Evolutionary conservation across 1,140 invertebrate species (phyloP).

Genomic region (Geopemphigus sp.): DNA sequence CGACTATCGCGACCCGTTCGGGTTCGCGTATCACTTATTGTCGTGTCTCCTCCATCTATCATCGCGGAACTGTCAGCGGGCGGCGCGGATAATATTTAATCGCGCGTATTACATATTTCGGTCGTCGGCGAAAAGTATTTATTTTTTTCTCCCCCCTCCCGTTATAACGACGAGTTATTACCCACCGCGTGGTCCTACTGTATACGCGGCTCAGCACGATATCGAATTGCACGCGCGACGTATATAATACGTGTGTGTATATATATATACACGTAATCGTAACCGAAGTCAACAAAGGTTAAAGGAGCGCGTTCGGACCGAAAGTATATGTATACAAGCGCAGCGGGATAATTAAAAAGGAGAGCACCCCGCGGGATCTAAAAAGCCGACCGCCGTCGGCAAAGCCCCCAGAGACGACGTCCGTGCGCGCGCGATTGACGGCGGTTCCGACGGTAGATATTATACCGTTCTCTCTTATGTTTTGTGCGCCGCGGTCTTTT

Average conservation of each 20-base stretch:
- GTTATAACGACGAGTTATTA: too few relatives aligned
- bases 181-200: too few relatives aligned
- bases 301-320: not conserved
- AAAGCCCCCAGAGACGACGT: not conserved
- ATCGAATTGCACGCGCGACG: not conserved
- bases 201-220: conserved; percentile 22
- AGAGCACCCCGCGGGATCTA: not conserved
- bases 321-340: not conserved
- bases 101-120: too few relatives aligned
- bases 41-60: too few relatives aligned
- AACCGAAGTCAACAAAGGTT: conserved; percentile 30
- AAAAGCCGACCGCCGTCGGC: not conserved
- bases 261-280: not conserved
- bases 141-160: too few relatives aligned
- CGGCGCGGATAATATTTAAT: too few relatives aligned
- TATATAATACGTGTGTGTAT: not conserved
- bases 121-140: too few relatives aligned
- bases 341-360: conserved; percentile 29
- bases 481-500: conserved; percentile 24
- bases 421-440: too few relatives aligned
- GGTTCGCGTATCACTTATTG: too few relatives aligned
- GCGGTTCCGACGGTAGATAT: not conserved
- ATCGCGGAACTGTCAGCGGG: too few relatives aligned
- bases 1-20: too few relatives aligned
- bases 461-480: too few relatives aligned